Percentiles rank a stretch among this genome's conserved stretches.
These are phyloP conservation scores for Heliconius ethilla DNA, from an alignment of 2,888 invertebrate genomes.

Conservation along the genomic window DNA sequence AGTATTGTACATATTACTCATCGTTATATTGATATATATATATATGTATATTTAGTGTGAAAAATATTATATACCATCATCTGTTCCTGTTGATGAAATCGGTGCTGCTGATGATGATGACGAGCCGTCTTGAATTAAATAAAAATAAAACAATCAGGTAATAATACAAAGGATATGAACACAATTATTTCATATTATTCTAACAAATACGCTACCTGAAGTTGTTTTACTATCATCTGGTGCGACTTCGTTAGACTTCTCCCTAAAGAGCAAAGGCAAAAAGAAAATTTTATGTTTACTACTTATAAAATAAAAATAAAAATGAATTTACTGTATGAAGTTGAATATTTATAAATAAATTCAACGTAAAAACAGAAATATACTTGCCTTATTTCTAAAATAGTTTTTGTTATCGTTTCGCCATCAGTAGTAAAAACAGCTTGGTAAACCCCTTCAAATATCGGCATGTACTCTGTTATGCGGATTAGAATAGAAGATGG, in stretches of 20 bases:
- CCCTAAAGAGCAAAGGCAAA: neutral
- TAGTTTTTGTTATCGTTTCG: conserved; percentile 54
- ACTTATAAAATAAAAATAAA: neutral
- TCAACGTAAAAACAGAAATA: neutral
- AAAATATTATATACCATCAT: neutral
- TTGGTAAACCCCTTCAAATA: conserved; percentile 57
- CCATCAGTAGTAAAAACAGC: conserved; percentile 49
- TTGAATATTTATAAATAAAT: no score
- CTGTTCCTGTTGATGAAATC: neutral
- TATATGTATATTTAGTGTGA: neutral
- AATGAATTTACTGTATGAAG: neutral
- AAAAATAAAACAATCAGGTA: no score
- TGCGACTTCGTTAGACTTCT: neutral
- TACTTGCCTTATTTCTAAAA: conserved; percentile 57
- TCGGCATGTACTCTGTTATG: conserved; percentile 51
- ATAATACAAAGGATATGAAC: no score
- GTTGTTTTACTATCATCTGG: neutral
- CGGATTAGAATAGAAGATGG: conserved; percentile 50
- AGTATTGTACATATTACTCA: neutral
- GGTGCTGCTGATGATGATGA: no score
- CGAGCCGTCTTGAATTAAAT: no score
- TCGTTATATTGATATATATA: no score
- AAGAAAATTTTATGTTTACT: neutral
- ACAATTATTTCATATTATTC: no score
- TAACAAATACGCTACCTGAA: neutral